Evolutionary conservation across 2,888 invertebrate genomes (phyloP).

Genomic region (Polymixis flavicincta): DNA sequence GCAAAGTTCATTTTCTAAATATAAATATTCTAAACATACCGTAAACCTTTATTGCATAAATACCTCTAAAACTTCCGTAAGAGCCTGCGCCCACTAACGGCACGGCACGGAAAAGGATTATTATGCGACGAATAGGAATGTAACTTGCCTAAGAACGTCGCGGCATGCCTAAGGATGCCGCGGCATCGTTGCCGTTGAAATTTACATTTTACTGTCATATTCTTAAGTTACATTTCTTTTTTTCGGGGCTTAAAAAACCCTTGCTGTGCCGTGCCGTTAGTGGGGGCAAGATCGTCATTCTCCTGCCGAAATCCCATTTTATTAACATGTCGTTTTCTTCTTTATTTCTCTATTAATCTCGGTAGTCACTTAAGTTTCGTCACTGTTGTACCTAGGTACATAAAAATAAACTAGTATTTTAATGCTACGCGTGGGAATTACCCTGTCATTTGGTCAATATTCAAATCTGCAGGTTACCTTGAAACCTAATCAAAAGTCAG

Average conservation of each 20-base stretch:
- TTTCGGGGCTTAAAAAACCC: too few species aligned
- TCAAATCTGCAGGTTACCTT: slow-evolving; percentile 39
- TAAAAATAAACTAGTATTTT: not conserved
- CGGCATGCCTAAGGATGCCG: too few species aligned
- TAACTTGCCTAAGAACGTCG: too few species aligned
- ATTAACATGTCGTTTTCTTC: too few species aligned
- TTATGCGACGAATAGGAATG: too few species aligned
- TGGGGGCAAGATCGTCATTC: not conserved
- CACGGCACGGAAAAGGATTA: too few species aligned
- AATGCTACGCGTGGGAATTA: slow-evolving; percentile 6
- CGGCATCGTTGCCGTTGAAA: too few species aligned
- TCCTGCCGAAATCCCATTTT: not conserved
- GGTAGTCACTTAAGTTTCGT: not conserved
- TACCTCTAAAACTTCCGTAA: too few species aligned
- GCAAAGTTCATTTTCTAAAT: not conserved
- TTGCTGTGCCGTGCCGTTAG: too few species aligned
- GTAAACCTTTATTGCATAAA: not conserved
- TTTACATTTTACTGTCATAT: too few species aligned
- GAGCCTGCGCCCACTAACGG: too few species aligned
- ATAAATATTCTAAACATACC: not conserved
- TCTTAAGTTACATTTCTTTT: too few species aligned
- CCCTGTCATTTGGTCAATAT: slow-evolving; percentile 16
- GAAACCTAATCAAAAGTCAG: slow-evolving; percentile 39
- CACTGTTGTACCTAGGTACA: not conserved
- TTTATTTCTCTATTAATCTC: not conserved